These are phyloP conservation scores for Dolichopus griseipennis DNA, from an alignment of 2,888 invertebrate genomes.

Conservation along the genomic window DNA sequence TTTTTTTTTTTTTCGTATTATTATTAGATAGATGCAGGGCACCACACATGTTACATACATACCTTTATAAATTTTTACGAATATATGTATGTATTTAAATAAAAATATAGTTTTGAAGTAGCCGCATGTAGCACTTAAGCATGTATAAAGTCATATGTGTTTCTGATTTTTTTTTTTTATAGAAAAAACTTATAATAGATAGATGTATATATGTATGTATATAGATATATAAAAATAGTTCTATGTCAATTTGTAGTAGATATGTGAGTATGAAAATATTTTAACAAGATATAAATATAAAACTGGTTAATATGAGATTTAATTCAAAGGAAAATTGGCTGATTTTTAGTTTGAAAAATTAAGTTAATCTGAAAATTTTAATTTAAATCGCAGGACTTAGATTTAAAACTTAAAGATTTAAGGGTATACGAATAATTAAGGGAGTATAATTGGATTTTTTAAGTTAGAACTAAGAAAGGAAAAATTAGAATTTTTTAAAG, in stretches of 20 bases:
- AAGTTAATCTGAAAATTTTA: background rate
- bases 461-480: too few relatives aligned
- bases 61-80: background rate
- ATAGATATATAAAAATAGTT: too few relatives aligned
- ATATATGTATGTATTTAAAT: too few relatives aligned
- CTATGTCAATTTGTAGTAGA: background rate
- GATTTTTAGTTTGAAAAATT: background rate
- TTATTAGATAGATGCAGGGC: background rate
- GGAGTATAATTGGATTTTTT: too few relatives aligned
- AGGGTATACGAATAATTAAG: too few relatives aligned
- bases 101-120: background rate
- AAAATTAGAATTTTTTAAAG: too few relatives aligned
- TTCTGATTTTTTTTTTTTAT: background rate
- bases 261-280: background rate
- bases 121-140: conserved; percentile 4
- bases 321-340: background rate
- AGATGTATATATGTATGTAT: background rate
- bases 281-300: background rate
- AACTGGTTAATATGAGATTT: background rate
- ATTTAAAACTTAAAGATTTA: too few relatives aligned
- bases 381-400: too few relatives aligned
- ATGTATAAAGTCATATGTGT: background rate
- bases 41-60: background rate
- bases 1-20: background rate
- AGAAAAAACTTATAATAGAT: background rate